Conservation (phyloP, 2,797 vertebrate species). For the Arrhamphus sclerolepis region DNA sequence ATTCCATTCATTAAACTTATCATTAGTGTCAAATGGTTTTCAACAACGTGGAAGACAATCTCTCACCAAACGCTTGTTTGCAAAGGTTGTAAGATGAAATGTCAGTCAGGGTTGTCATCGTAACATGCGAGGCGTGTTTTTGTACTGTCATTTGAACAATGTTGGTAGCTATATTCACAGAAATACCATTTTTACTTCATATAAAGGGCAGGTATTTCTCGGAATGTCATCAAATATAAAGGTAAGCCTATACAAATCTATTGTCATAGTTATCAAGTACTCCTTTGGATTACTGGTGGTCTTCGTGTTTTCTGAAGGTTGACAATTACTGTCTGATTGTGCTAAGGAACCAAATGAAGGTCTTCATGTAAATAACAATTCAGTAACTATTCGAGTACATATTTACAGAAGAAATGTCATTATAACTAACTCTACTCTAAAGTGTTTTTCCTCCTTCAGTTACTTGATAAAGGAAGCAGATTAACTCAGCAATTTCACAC, state of each 20-base stretch:
- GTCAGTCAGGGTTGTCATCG: background rate
- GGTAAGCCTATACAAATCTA: conserved; percentile 15
- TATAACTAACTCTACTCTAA: background rate
- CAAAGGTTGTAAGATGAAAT: background rate
- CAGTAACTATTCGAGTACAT: background rate
- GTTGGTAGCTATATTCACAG: conserved; percentile 8
- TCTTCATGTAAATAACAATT: conserved; percentile 48
- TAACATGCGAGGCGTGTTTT: conserved; percentile 26
- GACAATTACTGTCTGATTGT: conserved; percentile 24
- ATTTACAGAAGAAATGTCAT: background rate
- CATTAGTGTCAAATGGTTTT: background rate
- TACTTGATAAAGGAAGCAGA: background rate
- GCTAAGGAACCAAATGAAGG: conserved; percentile 60
- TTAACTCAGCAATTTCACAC: background rate
- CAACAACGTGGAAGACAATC: background rate
- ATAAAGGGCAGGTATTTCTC: conserved; percentile 6
- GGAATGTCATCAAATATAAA: conserved; percentile 10
- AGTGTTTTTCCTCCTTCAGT: background rate
- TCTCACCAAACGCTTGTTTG: background rate
- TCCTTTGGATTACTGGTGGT: background rate
- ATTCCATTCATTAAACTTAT: background rate
- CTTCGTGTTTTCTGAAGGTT: conserved; percentile 21
- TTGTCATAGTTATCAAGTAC: background rate
- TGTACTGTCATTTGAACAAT: conserved; percentile 7
- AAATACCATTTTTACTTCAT: conserved; percentile 8